Percentiles rank a stretch among this genome's conserved stretches.
Conservation (phyloP, 2,797 vertebrate species). For the Scyliorhinus canicula region DNA sequence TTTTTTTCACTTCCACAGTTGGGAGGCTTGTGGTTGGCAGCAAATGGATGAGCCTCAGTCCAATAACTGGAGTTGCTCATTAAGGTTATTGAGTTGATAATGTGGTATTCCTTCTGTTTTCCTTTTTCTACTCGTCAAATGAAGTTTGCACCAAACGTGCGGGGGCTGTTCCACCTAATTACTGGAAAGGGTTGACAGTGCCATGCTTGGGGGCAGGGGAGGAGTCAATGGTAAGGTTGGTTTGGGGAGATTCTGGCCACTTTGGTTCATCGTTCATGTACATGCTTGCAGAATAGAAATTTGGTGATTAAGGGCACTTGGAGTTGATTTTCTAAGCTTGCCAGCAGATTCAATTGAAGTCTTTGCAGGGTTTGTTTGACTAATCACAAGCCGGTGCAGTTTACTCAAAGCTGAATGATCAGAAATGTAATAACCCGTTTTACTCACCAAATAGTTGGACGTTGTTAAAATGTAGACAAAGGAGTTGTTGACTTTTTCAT, state of each 20-base stretch:
- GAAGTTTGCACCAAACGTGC: not conserved
- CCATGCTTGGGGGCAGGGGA: not conserved
- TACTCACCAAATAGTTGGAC: conserved; percentile 17
- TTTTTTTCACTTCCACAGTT: not conserved
- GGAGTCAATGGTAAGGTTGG: not conserved
- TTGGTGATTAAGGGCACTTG: not conserved
- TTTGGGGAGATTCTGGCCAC: not conserved
- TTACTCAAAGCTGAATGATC: conserved; percentile 1
- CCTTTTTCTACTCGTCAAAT: not conserved
- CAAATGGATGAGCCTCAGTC: not conserved
- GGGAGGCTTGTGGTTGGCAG: not conserved
- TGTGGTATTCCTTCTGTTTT: not conserved
- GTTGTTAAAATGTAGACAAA: conserved; percentile 30
- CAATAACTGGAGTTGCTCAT: not conserved
- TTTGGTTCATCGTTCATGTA: not conserved
- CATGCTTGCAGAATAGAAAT: not conserved
- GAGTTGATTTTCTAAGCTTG: conserved; percentile 27
- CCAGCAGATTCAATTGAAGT: not conserved
- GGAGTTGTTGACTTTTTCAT: conserved; percentile 29
- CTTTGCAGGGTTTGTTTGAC: conserved; percentile 17
- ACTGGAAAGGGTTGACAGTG: not conserved
- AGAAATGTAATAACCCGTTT: conserved; percentile 13
- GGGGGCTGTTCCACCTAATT: not conserved
- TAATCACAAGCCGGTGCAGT: not conserved
- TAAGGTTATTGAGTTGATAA: not conserved